phyloP scores from a whole-genome alignment of 2,113 vertebrate species.

The Rynchops niger region DNA sequence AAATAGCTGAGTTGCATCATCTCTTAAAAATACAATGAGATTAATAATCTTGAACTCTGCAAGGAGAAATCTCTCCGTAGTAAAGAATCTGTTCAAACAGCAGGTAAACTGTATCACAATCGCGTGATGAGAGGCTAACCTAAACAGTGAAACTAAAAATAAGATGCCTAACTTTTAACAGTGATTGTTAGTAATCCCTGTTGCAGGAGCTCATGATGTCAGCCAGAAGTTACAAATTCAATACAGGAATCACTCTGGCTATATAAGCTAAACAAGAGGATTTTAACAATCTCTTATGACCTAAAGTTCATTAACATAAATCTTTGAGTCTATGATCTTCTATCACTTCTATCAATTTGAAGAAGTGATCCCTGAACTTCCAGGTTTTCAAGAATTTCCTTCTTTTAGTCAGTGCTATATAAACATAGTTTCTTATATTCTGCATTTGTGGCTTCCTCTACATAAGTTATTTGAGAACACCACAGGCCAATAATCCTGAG shows the following conservation, averaged over 20 bases:
- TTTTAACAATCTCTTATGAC: background rate
- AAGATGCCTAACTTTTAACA: background rate
- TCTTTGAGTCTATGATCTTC: background rate
- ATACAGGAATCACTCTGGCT: background rate
- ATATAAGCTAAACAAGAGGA: background rate
- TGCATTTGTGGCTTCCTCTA: background rate
- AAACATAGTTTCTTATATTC: background rate
- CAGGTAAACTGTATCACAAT: background rate
- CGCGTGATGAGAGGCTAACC: background rate
- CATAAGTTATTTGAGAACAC: background rate
- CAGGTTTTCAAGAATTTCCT: conserved; percentile 5
- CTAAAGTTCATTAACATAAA: background rate
- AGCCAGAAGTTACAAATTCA: background rate
- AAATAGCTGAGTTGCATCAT: background rate
- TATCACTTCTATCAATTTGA: background rate
- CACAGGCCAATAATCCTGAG: background rate
- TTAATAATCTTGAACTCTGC: background rate
- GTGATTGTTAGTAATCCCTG: background rate
- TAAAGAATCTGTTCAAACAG: background rate
- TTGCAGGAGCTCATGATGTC: background rate
- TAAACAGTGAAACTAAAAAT: background rate
- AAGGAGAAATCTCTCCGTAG: background rate
- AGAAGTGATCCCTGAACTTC: background rate
- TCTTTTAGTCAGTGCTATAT: background rate
- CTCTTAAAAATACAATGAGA: background rate